Percentiles rank a stretch among this genome's conserved stretches.
These are phyloP conservation scores for Bombyx mori DNA, from an alignment of 1,140 invertebrate genomes.

Conservation along the genomic window DNA sequence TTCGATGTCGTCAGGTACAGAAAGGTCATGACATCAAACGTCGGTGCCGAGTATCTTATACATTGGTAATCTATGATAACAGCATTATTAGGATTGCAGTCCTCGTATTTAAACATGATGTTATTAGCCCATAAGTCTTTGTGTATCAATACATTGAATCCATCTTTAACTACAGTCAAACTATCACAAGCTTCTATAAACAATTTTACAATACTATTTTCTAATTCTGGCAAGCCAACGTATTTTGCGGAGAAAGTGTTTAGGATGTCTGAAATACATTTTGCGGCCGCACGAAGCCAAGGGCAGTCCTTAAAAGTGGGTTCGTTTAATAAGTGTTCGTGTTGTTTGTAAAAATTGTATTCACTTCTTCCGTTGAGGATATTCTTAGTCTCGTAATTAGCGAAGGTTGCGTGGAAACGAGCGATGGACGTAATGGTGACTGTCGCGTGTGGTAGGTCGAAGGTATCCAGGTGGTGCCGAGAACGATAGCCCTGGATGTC, in stretches of 20 bases:
- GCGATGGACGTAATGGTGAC: conserved; percentile 27
- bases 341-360: conserved; percentile 5
- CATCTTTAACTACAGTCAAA: conserved; percentile 29
- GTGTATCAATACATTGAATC: conserved; percentile 61
- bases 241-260: conserved; percentile 32
- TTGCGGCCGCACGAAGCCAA: conserved; percentile 35
- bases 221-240: conserved; percentile 20
- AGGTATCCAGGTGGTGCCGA: conserved; percentile 16
- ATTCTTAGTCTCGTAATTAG: conserved; percentile 34
- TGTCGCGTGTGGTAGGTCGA: conserved; percentile 32
- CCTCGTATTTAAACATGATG: conserved; percentile 61
- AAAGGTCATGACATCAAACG: conserved; percentile 57
- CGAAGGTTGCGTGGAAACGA: conserved; percentile 44
- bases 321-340: conserved; percentile 22
- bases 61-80: conserved; percentile 64
- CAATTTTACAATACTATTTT: conserved; percentile 20
- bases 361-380: conserved; percentile 12
- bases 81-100: conserved; percentile 34
- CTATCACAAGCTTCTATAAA: conserved; percentile 33
- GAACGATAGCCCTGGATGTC: conserved; percentile 30
- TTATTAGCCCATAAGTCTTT: conserved; percentile 71
- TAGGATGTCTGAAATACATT: conserved; percentile 33
- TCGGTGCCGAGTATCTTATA: conserved; percentile 53
- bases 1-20: conserved; percentile 52
- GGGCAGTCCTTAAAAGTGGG: conserved; percentile 30